Conservation (phyloP, 2,797 vertebrate genomes). For the Pyrrhura leucotis region DNA sequence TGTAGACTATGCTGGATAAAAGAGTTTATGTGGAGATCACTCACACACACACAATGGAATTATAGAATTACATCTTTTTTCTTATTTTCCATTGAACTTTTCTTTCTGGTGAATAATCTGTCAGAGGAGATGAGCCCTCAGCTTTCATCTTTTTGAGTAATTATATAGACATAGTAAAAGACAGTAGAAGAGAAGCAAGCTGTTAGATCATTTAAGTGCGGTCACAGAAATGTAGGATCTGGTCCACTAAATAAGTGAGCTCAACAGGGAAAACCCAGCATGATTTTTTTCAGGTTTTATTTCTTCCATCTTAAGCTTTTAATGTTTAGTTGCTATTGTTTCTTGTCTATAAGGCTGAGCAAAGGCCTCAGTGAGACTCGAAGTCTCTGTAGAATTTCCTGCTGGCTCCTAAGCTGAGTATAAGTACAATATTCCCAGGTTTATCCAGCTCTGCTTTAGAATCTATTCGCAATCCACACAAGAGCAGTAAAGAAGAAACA, state of each 20-base stretch:
- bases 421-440: slow-evolving; percentile 47
- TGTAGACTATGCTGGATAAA: not conserved
- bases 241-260: not conserved
- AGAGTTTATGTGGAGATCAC: not conserved
- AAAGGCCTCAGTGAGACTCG: slow-evolving; percentile 21
- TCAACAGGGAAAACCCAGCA: not conserved
- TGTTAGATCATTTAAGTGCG: not conserved
- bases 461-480: slow-evolving; percentile 69
- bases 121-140: not conserved
- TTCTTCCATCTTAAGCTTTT: slow-evolving; percentile 30
- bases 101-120: not conserved
- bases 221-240: not conserved
- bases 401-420: slow-evolving; percentile 43
- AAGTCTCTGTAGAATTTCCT: slow-evolving; percentile 41
- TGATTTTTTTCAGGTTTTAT: not conserved
- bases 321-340: slow-evolving; percentile 51
- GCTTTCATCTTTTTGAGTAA: not conserved
- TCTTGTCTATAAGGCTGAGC: not conserved
- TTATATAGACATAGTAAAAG: not conserved
- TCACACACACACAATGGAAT: not conserved
- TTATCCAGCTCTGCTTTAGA: slow-evolving; percentile 57
- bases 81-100: not conserved
- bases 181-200: not conserved
- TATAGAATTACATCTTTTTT: not conserved
- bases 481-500: slow-evolving; percentile 72